Conservation (phyloP, 2,113 vertebrate genomes). For the Pseudopodoces humilis region DNA sequence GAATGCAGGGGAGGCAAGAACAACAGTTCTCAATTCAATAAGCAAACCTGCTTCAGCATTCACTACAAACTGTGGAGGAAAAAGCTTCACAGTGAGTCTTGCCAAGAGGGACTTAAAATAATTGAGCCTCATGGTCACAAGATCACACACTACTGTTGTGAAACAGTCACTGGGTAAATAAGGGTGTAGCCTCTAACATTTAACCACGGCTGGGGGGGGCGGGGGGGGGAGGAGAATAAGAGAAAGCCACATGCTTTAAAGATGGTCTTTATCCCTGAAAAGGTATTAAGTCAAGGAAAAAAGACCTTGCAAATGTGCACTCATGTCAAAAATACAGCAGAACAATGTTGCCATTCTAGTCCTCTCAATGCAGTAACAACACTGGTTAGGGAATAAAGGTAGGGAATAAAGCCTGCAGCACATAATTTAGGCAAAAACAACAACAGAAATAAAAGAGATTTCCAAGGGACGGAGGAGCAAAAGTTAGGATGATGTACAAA, state of each 20-base stretch:
- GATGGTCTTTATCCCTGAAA: neutral
- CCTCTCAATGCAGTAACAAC: neutral
- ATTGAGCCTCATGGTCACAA: conserved; percentile 20
- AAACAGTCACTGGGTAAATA: conserved; percentile 33
- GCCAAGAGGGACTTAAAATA: conserved; percentile 3
- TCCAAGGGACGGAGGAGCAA: neutral
- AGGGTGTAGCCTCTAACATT: neutral
- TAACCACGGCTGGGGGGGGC: neutral
- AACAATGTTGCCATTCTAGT: neutral
- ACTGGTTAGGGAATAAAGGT: neutral
- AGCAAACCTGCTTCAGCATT: conserved; percentile 9
- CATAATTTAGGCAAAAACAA: neutral
- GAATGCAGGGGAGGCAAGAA: neutral
- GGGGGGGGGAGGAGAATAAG: too few relatives aligned
- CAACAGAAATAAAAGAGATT: neutral
- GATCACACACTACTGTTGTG: neutral
- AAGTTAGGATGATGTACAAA: neutral
- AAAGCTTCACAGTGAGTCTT: neutral
- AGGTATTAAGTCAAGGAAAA: neutral
- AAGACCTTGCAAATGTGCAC: neutral
- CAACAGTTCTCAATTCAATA: neutral
- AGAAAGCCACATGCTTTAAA: neutral
- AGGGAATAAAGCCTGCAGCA: neutral
- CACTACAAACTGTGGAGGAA: neutral
- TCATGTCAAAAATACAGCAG: neutral